Evolutionary conservation across 1,140 invertebrate species (phyloP), one percentile per base, ranked within the genome.

Genomic region (Bombus waltoni): DNA sequence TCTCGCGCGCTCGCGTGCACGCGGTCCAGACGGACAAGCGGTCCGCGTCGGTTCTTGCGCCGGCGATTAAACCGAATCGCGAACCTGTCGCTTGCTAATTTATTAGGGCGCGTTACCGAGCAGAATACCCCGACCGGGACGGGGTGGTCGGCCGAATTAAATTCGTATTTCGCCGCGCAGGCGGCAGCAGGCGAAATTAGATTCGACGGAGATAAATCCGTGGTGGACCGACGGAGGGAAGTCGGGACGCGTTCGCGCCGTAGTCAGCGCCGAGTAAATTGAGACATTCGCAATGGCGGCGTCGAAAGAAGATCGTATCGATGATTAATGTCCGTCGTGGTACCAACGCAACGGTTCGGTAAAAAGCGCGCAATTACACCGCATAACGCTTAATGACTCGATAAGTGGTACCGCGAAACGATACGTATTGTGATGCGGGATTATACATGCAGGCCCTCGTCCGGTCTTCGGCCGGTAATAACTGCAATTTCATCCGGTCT

Each of bases 11-110:
- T 80, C 59, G 68, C 70, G 70, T 11, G 70, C 57, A 11, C 32
- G 66, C 25, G 40, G 38, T 68, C 78, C 70, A 42, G 22, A 62
- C 35, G 44, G 70, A 84, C 71, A 32, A 72, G 32, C 32, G 47
- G 89, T 88, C 79, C 83, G 65, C 70, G 73, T 91, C 66, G 82
- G 62, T 90, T 93, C 89, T 91, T 90, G 87, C 87, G 57, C 79
- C 86, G 83, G 86, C 89, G 87, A 91, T 90, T 92, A 91, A 91
- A 83, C 78, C 84, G 87, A 91, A 85, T 92, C 83, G 88, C 90
- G 85, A 87, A 65, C 72, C 87, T 83, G 81, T 83, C 90, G 85
- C 81, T 91, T 86, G 59, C 79, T 89, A 92, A 92, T 89, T 93
- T 92, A 92, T 93, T 90, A 92, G 70, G 71, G 44, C 85, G 62